Base-by-base conservation (phyloP, 2,113 vertebrate species). In the Baryphthengus martii region DNA sequence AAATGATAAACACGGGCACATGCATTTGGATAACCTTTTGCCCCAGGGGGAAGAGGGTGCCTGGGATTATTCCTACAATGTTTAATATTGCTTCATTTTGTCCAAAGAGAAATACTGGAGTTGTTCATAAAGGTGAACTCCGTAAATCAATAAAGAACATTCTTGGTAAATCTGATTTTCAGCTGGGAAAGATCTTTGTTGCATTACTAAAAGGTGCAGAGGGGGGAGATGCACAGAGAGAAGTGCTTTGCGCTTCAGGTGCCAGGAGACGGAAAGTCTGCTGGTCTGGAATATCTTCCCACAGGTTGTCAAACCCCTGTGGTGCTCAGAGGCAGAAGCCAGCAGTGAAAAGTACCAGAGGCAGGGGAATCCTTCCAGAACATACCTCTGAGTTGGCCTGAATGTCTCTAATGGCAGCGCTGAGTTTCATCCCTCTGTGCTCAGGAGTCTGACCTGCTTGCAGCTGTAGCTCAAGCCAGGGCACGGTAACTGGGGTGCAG, bases 41-140 rank as follows among this genome's bases (percentile, higher is more conserved):
- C 91, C 85, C 95, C 44, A 47, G 63, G 39, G 63, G 88, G 72
- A 39, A 77, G 70, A 68, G 71, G 78, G 40, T 35, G 37, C 77
- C 68, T 40, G 19, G 92, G 92, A 98, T 98, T 98, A 97, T 96
- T 90, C 88, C 63, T 79, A 74, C 17, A 26, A 28, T 53, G 33
- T 47, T 95, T 68, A 92, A 86, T 91, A 93, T 77, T 71, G 75
- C 84, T 97, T 97, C 90, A 85, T 86, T 97, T 95, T 96, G 93
- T 96, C 94, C 81, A 94, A 83, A 95, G 88, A 94, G 95, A 96
- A 96, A 93, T 92, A 61, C 61, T 86, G 83, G 95, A 94, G 91
- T 55, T 96, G 94, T 93, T 97, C 90, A 95, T 91, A 96, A 96
- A 97, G 91, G 96, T 95, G 95, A 98, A 94, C 77, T 63, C 89